Percentiles rank a stretch among this genome's conserved stretches.
Conservation (phyloP, 2,888 invertebrate species). For the Meteorus cinctellus region DNA sequence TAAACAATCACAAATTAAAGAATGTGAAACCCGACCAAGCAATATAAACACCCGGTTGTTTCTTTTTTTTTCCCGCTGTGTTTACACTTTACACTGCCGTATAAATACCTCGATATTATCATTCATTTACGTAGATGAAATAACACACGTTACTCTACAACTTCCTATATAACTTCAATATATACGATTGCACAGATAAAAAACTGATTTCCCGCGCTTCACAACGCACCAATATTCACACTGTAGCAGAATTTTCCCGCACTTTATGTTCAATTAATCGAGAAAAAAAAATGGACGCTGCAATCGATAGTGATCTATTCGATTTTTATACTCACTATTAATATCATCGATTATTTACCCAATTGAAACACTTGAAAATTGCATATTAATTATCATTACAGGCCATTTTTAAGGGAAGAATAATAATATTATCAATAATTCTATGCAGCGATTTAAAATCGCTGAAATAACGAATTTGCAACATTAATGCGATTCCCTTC, state of each 20-base stretch:
- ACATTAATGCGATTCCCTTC: neutral
- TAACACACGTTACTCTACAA: conserved; percentile 9
- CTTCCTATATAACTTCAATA: neutral
- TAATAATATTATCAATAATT: neutral
- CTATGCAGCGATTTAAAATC: conserved; percentile 18
- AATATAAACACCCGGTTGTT: neutral
- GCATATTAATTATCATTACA: neutral
- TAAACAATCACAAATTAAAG: neutral
- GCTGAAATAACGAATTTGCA: conserved; percentile 7
- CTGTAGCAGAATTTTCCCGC: neutral
- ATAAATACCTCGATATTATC: neutral
- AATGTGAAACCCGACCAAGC: neutral
- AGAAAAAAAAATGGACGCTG: no score
- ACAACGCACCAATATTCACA: neutral
- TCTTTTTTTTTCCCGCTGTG: neutral
- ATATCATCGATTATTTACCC: neutral
- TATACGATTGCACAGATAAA: neutral
- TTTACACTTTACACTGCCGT: neutral
- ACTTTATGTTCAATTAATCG: neutral
- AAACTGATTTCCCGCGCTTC: conserved; percentile 22
- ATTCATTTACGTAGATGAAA: neutral
- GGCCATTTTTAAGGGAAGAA: neutral
- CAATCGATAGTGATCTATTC: no score
- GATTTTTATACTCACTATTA: neutral
- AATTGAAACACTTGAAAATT: neutral